Evolutionary conservation across 1,140 invertebrate species (phyloP).

Genomic region (Macrobrachium nipponense): DNA sequence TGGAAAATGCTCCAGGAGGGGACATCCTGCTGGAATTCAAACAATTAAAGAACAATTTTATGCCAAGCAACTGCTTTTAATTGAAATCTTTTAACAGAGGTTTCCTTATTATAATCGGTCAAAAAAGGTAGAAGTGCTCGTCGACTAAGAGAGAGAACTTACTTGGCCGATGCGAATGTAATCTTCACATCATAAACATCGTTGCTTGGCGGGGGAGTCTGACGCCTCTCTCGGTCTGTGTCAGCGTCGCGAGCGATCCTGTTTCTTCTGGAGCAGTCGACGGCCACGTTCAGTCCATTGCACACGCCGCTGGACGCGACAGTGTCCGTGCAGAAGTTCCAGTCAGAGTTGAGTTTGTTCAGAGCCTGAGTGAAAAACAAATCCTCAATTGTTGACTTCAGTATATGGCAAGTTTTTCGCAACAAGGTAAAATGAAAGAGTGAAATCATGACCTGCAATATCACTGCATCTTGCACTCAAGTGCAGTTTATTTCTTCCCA

Average conservation of each 20-base stretch:
- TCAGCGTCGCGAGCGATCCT: slow-evolving; percentile 66
- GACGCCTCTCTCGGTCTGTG: slow-evolving; percentile 74
- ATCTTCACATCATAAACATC: slow-evolving; percentile 83
- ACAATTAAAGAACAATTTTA: too few species aligned
- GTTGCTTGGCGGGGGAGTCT: slow-evolving; percentile 76
- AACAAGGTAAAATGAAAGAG: too few species aligned
- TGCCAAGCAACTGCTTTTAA: too few species aligned
- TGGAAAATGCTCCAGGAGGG: too few species aligned
- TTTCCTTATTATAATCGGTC: too few species aligned
- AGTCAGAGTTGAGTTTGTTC: slow-evolving; percentile 88
- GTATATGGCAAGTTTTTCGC: too few species aligned
- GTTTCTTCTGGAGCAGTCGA: slow-evolving; percentile 78
- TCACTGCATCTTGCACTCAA: too few species aligned
- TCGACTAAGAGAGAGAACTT: slow-evolving; percentile 22
- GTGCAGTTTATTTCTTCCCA: too few species aligned
- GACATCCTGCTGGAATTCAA: too few species aligned
- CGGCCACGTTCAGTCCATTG: slow-evolving; percentile 87
- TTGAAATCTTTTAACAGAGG: too few species aligned
- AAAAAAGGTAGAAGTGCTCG: too few species aligned
- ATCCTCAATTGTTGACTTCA: not conserved
- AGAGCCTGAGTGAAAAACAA: slow-evolving; percentile 71
- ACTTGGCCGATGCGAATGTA: slow-evolving; percentile 79
- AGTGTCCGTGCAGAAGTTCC: slow-evolving; percentile 87
- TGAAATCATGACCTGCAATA: too few species aligned
- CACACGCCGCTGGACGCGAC: slow-evolving; percentile 72